phyloP scores from a whole-genome alignment of 2,113 vertebrate species.

The Bothrops jararaca region DNA sequence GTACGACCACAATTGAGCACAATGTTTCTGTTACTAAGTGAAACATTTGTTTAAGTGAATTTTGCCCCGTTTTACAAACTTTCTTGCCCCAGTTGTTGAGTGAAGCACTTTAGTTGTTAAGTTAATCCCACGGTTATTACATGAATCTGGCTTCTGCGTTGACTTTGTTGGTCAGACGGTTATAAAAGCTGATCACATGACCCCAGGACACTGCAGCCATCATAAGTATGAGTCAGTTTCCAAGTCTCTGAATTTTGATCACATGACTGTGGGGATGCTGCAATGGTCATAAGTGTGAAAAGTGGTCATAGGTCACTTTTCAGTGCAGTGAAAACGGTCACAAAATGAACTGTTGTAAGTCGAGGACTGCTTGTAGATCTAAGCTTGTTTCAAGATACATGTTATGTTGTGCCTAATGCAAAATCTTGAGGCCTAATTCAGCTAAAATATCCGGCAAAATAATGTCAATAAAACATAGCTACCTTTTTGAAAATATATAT shows the following conservation, averaged over 20 bases:
- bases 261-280: background rate
- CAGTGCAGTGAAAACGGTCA: background rate
- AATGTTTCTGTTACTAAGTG: too few relatives aligned
- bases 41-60: background rate
- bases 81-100: background rate
- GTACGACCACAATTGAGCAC: too few relatives aligned
- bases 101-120: background rate
- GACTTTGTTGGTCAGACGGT: background rate
- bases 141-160: background rate
- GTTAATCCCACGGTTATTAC: background rate
- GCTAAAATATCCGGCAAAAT: background rate
- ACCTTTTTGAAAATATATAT: background rate
- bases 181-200: background rate
- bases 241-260: background rate
- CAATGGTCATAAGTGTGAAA: background rate
- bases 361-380: background rate
- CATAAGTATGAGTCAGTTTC: background rate
- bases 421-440: background rate
- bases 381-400: background rate
- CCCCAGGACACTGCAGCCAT: background rate
- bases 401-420: background rate
- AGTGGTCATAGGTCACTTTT: background rate
- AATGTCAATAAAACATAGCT: background rate
- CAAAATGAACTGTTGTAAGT: background rate
- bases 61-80: background rate